Evolutionary conservation across 2,888 invertebrate genomes (phyloP), one percentile per base, ranked within the genome.

Genomic region (Callyntrura sp.): DNA sequence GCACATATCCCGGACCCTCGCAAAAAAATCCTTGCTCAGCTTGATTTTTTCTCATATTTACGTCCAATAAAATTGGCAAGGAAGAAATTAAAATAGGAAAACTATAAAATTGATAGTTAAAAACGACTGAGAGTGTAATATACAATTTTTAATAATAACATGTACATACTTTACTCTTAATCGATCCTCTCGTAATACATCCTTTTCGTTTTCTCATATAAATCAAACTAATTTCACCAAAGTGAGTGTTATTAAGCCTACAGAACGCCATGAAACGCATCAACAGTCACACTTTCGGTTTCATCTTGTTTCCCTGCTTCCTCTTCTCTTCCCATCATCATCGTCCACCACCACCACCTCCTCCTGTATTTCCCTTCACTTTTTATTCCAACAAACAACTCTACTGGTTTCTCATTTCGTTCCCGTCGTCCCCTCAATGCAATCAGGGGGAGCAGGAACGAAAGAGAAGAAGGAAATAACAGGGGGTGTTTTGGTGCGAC

Each of bases 171-270:
- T 76, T 76, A 23, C 76, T 73, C 57, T 57, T 78, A 62, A 86
- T 86, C 86, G 51, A 86, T 86, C 55, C 55, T 43, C 43, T 35
- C 25, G 45, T 57, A 65, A 17, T 48, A 17, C 25, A 87, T 81
- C 76, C 70, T 60, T 43, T 83, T 17, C 35, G 35, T 88, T 84
- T 88, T 88, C 88, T 78, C 89, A 89, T 79, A 89, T 89, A 89
- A 89, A 89, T 89, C 89, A 89, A 89, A 89, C 89, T 89, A 89
- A 89, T 89, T 89, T 89, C 85, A 85, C 84, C 85, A 85, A 89
- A 89, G 89, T 88, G 84, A 88, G 76, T 76, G 84, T 89, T 89
- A 89, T 89, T 89, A 89, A 89, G 81, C 35, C 85, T 57, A 60
- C 28, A 60, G 48, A 76, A 76, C 14, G 45, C 48, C 23, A 76